Conservation (phyloP, 2,113 vertebrate species). For the Scophthalmus maximus region DNA sequence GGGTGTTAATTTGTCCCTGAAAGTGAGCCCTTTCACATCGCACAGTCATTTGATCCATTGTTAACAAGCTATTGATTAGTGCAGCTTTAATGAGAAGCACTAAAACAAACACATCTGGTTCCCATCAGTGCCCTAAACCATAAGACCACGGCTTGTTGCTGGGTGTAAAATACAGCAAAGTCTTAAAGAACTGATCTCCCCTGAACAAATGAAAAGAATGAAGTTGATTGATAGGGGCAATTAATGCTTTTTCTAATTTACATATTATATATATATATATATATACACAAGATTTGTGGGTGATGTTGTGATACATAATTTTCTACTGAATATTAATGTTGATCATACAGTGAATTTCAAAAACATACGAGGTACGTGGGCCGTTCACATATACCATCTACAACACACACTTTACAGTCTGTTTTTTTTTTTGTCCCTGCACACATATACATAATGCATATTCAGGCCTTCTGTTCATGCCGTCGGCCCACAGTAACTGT, state of each 20-base stretch:
- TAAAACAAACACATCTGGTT: background rate
- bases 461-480: slow-evolving; percentile 37
- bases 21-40: background rate
- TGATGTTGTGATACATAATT: too few species aligned
- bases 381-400: background rate
- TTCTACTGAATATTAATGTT: too few species aligned
- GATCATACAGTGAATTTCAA: too few species aligned
- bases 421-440: slow-evolving; percentile 12
- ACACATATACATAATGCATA: slow-evolving; percentile 28
- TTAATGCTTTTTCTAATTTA: background rate
- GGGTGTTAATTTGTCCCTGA: background rate
- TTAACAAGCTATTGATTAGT: background rate
- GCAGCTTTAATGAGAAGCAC: background rate
- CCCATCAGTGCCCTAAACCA: background rate
- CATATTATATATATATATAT: too few species aligned
- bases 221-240: too few species aligned
- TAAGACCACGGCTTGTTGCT: background rate
- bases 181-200: background rate
- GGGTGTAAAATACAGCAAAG: background rate
- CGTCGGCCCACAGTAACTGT: background rate
- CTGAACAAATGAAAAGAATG: too few species aligned
- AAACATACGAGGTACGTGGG: background rate
- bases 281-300: background rate
- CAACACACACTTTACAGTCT: background rate
- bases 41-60: background rate